Conservation (phyloP, 2,888 invertebrate species). For the Eilema sororculum region DNA sequence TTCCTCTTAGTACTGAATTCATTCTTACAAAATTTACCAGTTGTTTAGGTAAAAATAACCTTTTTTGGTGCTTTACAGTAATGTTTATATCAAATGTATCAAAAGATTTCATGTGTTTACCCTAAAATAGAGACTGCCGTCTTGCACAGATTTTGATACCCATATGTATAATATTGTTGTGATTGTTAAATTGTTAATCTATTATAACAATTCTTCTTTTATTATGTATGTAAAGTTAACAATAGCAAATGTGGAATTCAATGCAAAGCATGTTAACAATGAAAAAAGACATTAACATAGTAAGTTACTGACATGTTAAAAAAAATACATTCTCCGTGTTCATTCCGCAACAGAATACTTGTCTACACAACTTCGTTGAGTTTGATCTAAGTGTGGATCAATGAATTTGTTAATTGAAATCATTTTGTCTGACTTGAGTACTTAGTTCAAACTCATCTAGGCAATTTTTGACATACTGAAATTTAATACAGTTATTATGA, state of each 20-base stretch:
- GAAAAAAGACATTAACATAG: conserved; percentile 19
- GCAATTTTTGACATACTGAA: conserved; percentile 4
- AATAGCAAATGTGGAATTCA: conserved; percentile 39
- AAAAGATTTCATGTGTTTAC: conserved; percentile 39
- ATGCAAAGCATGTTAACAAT: conserved; percentile 32
- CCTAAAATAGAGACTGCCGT: conserved; percentile 35
- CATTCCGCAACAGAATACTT: conserved; percentile 10
- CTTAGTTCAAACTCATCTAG: conserved; percentile 47
- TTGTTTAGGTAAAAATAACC: no score
- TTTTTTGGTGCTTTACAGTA: not conserved
- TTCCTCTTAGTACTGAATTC: not conserved
- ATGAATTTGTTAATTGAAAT: conserved; percentile 3
- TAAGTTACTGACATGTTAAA: conserved; percentile 37
- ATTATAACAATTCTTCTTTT: conserved; percentile 27
- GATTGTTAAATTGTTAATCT: conserved; percentile 17
- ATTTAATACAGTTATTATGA: conserved; percentile 18
- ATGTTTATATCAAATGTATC: not conserved
- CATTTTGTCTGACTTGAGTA: conserved; percentile 12
- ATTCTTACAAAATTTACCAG: not conserved
- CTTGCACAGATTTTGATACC: conserved; percentile 41
- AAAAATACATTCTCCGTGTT: conserved; percentile 30
- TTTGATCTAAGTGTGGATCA: conserved; percentile 39
- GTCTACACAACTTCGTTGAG: conserved; percentile 28
- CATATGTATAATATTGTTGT: conserved; percentile 15
- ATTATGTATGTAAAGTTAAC: conserved; percentile 15